Conservation (phyloP, 2,113 vertebrate species). For the Patagioenas fasciata region DNA sequence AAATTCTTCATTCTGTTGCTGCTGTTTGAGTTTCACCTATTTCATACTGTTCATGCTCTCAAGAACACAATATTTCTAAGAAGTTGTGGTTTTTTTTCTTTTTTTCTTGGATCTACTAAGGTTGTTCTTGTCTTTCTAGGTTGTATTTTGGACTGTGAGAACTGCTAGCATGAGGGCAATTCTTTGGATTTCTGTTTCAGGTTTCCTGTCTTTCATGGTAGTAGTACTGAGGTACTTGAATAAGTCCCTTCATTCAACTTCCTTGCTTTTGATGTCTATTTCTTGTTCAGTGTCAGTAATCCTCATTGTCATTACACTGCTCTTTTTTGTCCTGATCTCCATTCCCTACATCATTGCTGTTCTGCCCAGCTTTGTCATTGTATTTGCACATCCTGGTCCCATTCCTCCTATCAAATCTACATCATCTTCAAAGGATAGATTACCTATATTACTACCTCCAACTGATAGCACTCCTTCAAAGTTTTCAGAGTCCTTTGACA, state of each 20-base stretch:
- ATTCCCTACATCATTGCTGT: neutral
- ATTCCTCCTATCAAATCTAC: slow-evolving; percentile 26
- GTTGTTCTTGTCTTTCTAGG: slow-evolving; percentile 46
- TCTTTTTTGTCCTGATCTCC: slow-evolving; percentile 38
- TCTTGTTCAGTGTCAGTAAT: slow-evolving; percentile 43
- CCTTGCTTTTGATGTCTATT: slow-evolving; percentile 57
- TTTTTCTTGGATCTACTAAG: slow-evolving; percentile 21
- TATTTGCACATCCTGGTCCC: neutral
- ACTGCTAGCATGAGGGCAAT: slow-evolving; percentile 41
- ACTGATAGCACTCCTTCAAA: slow-evolving; percentile 44
- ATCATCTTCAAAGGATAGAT: slow-evolving; percentile 38
- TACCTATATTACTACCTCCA: slow-evolving; percentile 2
- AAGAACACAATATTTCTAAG: slow-evolving; percentile 48
- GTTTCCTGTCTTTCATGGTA: slow-evolving; percentile 33
- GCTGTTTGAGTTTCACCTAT: slow-evolving; percentile 44
- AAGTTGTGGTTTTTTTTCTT: neutral
- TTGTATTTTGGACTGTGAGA: slow-evolving; percentile 13
- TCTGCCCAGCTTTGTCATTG: neutral
- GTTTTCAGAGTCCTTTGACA: slow-evolving; percentile 51
- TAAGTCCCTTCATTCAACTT: slow-evolving; percentile 29
- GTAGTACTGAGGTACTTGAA: slow-evolving; percentile 42
- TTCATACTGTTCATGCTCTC: slow-evolving; percentile 36
- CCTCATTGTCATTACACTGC: slow-evolving; percentile 18
- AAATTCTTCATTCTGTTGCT: slow-evolving; percentile 49
- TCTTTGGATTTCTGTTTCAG: slow-evolving; percentile 50